Conservation (phyloP, 2,888 invertebrate species). For the Neelides folsomi region DNA sequence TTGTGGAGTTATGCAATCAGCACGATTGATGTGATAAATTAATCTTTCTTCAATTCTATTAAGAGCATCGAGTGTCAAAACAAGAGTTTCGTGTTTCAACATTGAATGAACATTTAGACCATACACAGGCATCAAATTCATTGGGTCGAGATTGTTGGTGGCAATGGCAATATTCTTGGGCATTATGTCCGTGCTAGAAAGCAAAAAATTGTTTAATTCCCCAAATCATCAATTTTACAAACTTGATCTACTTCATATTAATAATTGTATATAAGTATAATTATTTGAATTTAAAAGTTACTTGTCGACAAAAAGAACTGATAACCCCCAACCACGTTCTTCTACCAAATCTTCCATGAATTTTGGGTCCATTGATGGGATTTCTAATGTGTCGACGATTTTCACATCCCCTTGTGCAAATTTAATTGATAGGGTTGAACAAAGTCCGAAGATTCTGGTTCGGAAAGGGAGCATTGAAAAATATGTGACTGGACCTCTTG, state of each 20-base stretch:
- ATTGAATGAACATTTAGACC: conserved; percentile 88
- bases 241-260: not conserved
- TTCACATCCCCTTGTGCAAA: conserved; percentile 86
- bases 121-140: conserved; percentile 91
- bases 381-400: conserved; percentile 68
- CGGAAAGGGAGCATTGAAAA: conserved; percentile 87
- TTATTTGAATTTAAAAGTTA: conserved; percentile 42
- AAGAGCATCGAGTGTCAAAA: conserved; percentile 70
- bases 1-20: conserved; percentile 32
- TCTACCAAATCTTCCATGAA: conserved; percentile 68
- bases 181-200: conserved; percentile 65
- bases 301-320: conserved; percentile 84
- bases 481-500: conserved; percentile 73
- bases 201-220: conserved; percentile 19
- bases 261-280: not conserved
- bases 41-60: conserved; percentile 69
- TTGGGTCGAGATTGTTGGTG: conserved; percentile 58
- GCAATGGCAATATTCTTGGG: conserved; percentile 78
- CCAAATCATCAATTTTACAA: not conserved
- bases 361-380: conserved; percentile 66
- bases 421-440: conserved; percentile 73
- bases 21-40: conserved; percentile 53
- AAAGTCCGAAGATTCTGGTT: conserved; percentile 62
- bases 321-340: conserved; percentile 86
- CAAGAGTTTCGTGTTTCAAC: conserved; percentile 87